A percentile compares a stretch with the other conserved stretches of the same genome.
Conservation (phyloP, 2,797 vertebrate genomes). For the Simalia tracyae region DNA sequence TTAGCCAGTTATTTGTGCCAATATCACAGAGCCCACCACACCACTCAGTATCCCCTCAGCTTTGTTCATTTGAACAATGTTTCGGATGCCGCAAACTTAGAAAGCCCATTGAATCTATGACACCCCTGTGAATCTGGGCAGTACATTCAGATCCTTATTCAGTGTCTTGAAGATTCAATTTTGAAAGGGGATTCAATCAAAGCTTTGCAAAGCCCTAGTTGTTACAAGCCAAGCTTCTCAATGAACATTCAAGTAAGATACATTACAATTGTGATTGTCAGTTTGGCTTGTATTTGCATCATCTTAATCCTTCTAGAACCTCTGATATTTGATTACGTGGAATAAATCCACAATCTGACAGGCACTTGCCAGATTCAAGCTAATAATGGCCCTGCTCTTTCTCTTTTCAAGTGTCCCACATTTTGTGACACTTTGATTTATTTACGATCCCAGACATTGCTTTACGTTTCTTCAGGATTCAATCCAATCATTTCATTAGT, state of each 20-base stretch:
- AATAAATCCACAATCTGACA: not conserved
- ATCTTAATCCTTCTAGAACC: not conserved
- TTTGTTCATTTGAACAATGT: not conserved
- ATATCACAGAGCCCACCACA: not conserved
- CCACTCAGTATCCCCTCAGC: not conserved
- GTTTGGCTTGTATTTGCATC: not conserved
- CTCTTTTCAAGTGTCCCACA: not conserved
- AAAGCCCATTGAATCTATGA: not conserved
- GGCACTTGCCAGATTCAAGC: not conserved
- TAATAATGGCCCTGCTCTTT: not conserved
- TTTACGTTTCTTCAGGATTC: not conserved
- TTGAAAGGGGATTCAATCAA: not conserved
- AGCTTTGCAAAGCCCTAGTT: not conserved
- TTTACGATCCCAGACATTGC: not conserved
- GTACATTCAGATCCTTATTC: not conserved
- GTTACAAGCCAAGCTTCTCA: not conserved
- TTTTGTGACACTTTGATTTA: not conserved
- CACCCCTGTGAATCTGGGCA: not conserved
- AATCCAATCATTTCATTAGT: not conserved
- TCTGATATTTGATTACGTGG: not conserved
- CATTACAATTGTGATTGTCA: not conserved
- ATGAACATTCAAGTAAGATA: not conserved
- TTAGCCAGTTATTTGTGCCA: not conserved
- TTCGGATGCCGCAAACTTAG: not conserved
- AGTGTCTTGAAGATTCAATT: not conserved